Evolutionary conservation across 2,797 vertebrate species (phyloP), one percentile per base, ranked within the genome.

Genomic region (Megalops cyprinoides): DNA sequence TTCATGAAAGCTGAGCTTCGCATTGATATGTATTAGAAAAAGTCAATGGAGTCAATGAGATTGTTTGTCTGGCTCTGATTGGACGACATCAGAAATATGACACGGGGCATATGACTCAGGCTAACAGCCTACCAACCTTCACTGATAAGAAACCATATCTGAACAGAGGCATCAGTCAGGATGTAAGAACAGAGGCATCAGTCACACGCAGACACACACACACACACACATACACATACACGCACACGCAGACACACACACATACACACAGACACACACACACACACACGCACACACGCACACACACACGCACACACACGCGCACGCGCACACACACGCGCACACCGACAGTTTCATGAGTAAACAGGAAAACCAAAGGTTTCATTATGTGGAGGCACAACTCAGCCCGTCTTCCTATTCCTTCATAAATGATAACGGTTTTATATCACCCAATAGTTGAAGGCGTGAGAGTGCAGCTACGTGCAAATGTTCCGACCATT

Each of bases 321-420:
- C 28, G 25, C 44, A 28, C 55, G 44, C 56, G 62, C 76, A 44
- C 48, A 71, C 46, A n/a, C 31, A 37, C 56, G 51, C 78, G 15
- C 84, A 88, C 76, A 74, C 78, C 42, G 83, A 58, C 80, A 55
- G 77, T 67, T 85, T 76, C 49, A 74, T 75, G 80, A 82, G 83
- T 86, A 87, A 87, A 89, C 86, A 90, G 86, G 87, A 90, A 87
- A 84, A 83, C 62, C 34, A 60, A 53, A 48, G n/a, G 15, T 20
- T n/a, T 49, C n/a, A 65, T 53, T 28, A 79, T 83, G 76, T 83
- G 46, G 80, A 76, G 69, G 42, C 79, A 37, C 80, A 76, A 86
- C 84, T 77, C 83, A 74, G 82, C 78, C 42, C 53, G 18, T 31
- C 82, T 88, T 89, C 83, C 83, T 89, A 82, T 81, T 60, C 67